Conservation (phyloP, 2,113 vertebrate genomes). For the Takifugu flavidus region DNA sequence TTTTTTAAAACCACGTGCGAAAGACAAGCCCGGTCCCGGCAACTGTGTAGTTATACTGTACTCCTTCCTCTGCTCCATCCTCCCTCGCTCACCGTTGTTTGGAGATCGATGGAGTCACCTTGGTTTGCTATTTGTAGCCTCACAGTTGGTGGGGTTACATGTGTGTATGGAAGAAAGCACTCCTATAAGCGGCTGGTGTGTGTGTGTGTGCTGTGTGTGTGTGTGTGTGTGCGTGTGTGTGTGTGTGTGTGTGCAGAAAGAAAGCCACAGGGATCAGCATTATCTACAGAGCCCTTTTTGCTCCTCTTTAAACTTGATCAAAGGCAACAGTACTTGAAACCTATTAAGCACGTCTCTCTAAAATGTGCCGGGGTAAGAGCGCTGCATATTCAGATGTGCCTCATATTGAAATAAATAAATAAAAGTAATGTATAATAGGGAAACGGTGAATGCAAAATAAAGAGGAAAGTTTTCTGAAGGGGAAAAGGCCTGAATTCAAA, state of each 20-base stretch:
- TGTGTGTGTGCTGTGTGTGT: conserved; percentile 33
- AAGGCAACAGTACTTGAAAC: conserved; percentile 76
- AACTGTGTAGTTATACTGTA: conserved; percentile 39
- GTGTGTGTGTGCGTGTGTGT: conserved; percentile 24
- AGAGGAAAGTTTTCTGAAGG: conserved; percentile 49
- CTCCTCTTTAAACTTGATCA: conserved; percentile 79
- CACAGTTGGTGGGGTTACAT: conserved; percentile 61
- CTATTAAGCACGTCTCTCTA: conserved; percentile 72
- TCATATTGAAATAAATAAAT: conserved; percentile 53
- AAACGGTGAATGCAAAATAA: conserved; percentile 25
- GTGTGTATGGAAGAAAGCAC: conserved; percentile 52
- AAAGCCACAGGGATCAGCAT: conserved; percentile 73
- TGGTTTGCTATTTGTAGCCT: conserved; percentile 79
- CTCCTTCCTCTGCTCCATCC: conserved; percentile 42
- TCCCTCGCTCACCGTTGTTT: conserved; percentile 54
- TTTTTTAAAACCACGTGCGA: conserved; percentile 21
- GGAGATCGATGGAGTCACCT: conserved; percentile 80
- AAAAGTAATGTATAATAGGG: conserved; percentile 40
- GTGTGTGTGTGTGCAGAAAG: conserved; percentile 54
- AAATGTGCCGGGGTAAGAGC: conserved; percentile 62
- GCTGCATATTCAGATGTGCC: conserved; percentile 47
- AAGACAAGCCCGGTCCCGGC: conserved; percentile 34
- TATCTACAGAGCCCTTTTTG: conserved; percentile 75
- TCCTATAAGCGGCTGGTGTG: conserved; percentile 21
- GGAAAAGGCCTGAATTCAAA: conserved; percentile 58